Conservation (phyloP, 2,888 invertebrate genomes). For the Pammene aurita region DNA sequence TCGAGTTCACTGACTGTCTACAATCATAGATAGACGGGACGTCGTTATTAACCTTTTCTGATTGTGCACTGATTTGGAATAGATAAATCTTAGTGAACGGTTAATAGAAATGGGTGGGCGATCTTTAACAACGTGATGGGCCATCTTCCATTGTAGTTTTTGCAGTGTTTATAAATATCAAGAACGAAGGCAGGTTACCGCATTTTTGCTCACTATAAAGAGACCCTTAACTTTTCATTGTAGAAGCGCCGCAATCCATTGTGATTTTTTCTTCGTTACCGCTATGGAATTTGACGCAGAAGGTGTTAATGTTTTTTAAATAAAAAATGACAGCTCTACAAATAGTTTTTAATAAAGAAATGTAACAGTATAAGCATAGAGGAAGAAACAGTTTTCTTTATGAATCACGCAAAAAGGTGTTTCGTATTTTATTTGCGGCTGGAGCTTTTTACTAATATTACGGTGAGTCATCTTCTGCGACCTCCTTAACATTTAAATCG, state of each 20-base stretch:
- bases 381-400: slow-evolving; percentile 34
- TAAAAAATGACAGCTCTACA: slow-evolving; percentile 21
- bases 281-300: slow-evolving; percentile 12
- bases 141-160: slow-evolving; percentile 12
- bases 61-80: slow-evolving; percentile 5
- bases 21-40: slow-evolving; percentile 12
- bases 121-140: slow-evolving; percentile 6
- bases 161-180: background rate
- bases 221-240: slow-evolving; percentile 22
- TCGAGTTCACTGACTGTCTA: background rate
- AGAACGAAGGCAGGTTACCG: too few species aligned
- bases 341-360: slow-evolving; percentile 38
- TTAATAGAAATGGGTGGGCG: slow-evolving; percentile 11
- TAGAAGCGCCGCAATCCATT: slow-evolving; percentile 30
- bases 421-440: slow-evolving; percentile 33
- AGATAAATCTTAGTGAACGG: slow-evolving; percentile 12
- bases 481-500: slow-evolving; percentile 29
- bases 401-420: slow-evolving; percentile 40
- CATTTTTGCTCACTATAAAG: slow-evolving; percentile 16
- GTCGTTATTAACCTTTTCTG: slow-evolving; percentile 21
- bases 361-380: slow-evolving; percentile 36
- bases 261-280: slow-evolving; percentile 15
- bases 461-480: slow-evolving; percentile 29
- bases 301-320: slow-evolving; percentile 18
- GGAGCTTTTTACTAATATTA: slow-evolving; percentile 22